Evolutionary conservation across 1,140 invertebrate genomes (phyloP).

Genomic region (Leptopilina boulardi): DNA sequence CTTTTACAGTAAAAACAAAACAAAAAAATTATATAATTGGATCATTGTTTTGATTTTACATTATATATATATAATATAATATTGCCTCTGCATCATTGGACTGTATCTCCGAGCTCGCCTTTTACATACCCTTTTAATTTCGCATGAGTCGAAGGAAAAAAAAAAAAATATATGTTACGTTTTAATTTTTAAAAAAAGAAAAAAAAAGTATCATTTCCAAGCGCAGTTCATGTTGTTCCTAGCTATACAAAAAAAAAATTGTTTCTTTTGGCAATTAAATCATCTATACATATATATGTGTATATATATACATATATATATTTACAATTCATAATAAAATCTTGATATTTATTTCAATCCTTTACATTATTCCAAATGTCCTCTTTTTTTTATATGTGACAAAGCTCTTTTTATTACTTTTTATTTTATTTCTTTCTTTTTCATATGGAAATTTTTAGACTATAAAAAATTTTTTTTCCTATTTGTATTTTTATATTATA

Average conservation of each 20-base stretch:
- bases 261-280: constrained; percentile 70
- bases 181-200: constrained; percentile 37
- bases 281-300: constrained; percentile 66
- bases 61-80: no score
- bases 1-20: constrained; percentile 71
- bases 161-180: constrained; percentile 28
- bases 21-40: constrained; percentile 1
- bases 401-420: no score
- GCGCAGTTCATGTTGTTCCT: constrained; percentile 70
- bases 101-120: constrained; percentile 64
- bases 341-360: background rate
- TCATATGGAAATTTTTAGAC: no score
- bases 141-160: constrained; percentile 22
- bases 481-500: no score
- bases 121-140: constrained; percentile 47
- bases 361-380: background rate
- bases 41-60: constrained; percentile 24
- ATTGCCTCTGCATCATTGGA: constrained; percentile 50
- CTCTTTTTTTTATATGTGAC: no score
- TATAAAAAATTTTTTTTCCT: no score
- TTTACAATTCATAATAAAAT: constrained; percentile 42
- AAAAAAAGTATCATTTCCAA: constrained; percentile 59
- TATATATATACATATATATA: constrained; percentile 50
- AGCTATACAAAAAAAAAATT: constrained; percentile 64
- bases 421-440: no score